These are phyloP conservation scores for Onychostruthus taczanowskii DNA, from an alignment of 2,113 vertebrate genomes.

Conservation along the genomic window DNA sequence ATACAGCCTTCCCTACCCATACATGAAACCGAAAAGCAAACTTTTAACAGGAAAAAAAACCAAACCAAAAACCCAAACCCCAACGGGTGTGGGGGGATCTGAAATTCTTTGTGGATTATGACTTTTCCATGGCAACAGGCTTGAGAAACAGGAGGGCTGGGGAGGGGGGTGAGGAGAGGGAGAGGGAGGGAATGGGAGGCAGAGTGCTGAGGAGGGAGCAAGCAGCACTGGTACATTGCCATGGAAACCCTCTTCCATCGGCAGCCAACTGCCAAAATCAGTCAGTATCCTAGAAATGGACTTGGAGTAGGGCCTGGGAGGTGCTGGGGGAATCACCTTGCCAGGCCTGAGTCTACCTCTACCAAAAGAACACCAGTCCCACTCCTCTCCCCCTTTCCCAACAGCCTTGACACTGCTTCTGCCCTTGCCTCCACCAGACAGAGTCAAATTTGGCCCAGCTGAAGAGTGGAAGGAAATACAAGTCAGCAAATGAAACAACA, in stretches of 20 bases:
- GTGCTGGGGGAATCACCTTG: neutral
- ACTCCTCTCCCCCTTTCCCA: neutral
- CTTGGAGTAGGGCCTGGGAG: neutral
- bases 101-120: constrained; percentile 58
- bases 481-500: neutral
- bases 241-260: constrained; percentile 72
- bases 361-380: neutral
- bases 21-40: constrained; percentile 21
- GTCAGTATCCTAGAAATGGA: constrained; percentile 65
- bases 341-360: neutral
- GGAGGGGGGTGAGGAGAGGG: neutral
- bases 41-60: neutral
- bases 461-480: neutral
- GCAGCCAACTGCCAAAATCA: constrained; percentile 70
- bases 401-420: neutral
- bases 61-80: neutral
- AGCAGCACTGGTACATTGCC: constrained; percentile 59
- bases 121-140: constrained; percentile 65
- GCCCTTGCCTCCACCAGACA: neutral
- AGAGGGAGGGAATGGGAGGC: constrained; percentile 56
- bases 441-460: constrained; percentile 29
- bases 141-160: constrained; percentile 44
- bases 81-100: neutral
- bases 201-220: constrained; percentile 22
- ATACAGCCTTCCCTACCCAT: neutral